A percentile compares a stretch with the other conserved stretches of the same genome.
These are phyloP conservation scores for Caenorhabditis virilis DNA, from an alignment of 2,888 invertebrate species.

Conservation along the genomic window DNA sequence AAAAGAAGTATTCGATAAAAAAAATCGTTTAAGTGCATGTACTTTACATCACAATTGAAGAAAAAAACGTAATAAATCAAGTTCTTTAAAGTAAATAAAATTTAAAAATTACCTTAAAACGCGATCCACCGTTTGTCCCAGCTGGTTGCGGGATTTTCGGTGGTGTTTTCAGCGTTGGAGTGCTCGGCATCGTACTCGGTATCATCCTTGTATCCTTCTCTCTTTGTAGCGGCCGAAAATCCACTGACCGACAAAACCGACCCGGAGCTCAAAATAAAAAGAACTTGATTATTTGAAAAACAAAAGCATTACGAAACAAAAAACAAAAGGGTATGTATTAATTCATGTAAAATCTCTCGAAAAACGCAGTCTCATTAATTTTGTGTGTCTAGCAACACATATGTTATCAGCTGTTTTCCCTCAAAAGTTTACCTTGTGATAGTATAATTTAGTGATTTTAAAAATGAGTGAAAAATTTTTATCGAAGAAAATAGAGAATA, in stretches of 20 bases:
- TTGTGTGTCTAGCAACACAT: constrained; percentile 21
- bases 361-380: constrained; percentile 32
- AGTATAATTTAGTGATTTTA: no score
- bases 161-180: constrained; percentile 24
- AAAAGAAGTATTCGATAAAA: no score
- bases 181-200: constrained; percentile 12
- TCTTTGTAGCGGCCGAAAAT: constrained; percentile 26
- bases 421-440: no score
- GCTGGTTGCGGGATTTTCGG: constrained; percentile 6
- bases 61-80: not conserved
- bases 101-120: constrained; percentile 25
- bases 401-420: constrained; percentile 40
- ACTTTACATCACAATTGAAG: no score
- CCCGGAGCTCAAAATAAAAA: constrained; percentile 6
- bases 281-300: not conserved
- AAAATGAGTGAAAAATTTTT: no score
- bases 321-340: no score
- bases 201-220: constrained; percentile 1
- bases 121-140: constrained; percentile 20
- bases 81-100: not conserved
- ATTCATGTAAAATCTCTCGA: no score
- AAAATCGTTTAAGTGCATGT: not conserved
- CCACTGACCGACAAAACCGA: constrained; percentile 34
- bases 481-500: no score
- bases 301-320: no score